Conservation (phyloP, 2,797 vertebrate genomes). For the Babyrousa celebensis region DNA sequence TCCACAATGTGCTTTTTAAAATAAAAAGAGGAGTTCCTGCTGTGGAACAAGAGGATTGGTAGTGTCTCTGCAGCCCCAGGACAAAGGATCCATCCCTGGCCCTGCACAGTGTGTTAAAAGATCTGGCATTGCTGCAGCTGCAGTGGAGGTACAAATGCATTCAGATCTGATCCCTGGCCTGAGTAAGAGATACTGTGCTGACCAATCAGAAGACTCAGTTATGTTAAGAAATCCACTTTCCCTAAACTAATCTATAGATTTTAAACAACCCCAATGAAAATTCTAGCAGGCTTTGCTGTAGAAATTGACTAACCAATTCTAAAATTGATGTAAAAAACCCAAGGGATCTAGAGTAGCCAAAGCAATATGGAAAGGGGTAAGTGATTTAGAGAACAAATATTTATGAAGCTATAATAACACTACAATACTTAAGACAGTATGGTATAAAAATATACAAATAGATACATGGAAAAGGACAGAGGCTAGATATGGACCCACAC, state of each 20-base stretch:
- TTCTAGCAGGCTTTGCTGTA: not conserved
- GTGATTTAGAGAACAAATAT: slow-evolving; percentile 46
- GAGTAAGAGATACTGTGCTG: not conserved
- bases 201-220: slow-evolving; percentile 27
- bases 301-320: slow-evolving; percentile 37
- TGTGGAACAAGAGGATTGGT: too few species aligned
- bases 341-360: slow-evolving; percentile 60
- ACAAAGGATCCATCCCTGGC: too few species aligned
- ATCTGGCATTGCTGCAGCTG: too few species aligned
- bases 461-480: slow-evolving; percentile 64
- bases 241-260: slow-evolving; percentile 18
- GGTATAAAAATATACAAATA: slow-evolving; percentile 72
- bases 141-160: too few species aligned
- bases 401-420: slow-evolving; percentile 69
- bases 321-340: slow-evolving; percentile 76
- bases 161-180: too few species aligned
- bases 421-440: slow-evolving; percentile 69
- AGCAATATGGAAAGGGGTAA: slow-evolving; percentile 59
- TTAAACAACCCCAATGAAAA: not conserved
- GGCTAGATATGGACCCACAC: slow-evolving; percentile 60
- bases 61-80: too few species aligned
- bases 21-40: too few species aligned
- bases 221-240: slow-evolving; percentile 24
- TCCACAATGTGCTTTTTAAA: too few species aligned
- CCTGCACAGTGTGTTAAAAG: too few species aligned